Base-by-base conservation (phyloP, 2,888 invertebrate genomes). In the Andrena bicolor region DNA sequence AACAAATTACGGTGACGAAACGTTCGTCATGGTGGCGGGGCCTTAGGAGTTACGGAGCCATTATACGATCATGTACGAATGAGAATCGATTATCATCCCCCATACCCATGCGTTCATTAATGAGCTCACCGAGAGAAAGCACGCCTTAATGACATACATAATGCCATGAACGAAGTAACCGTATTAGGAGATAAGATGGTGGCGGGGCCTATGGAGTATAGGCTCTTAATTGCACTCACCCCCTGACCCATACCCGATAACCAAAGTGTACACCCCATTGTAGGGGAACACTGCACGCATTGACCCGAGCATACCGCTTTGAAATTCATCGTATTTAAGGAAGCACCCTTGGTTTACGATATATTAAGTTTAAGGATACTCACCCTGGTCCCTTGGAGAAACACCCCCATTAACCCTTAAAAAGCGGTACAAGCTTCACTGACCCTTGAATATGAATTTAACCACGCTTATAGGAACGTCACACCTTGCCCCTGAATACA, bases 21-120 rank as follows among this genome's bases (percentile, higher is more conserved):
- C 64, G 65, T 76, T 13, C 70, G 72, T 60, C 28, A 60, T 80
- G 90, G 90, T 90, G 89, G 83, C 82, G 87, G 90, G 89, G 90
- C 88, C 89, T 82, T 66, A 49, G 79, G 68, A 80, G 73, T 80
- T 53, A 53, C 75, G 61, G 16, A 75, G 48, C 61, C 35, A 41
- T 41, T 41, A 41, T 41, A 76, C 85, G 83, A 78, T 82, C 63
- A 76, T 48, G 20, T 68, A 41, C 26, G 61, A 77, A 60, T 48
- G 71, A 71, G 58, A 64, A 30, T 70, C 60, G 49, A 66, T 78
- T 76, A 71, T 76, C 49, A 70, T 35, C 53, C 48, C n/a, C 30
- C 30, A 28, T 49, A 26, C 56, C 60, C 56, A 26, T 23, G 56
- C 73, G 78, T 72, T 41, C 70, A 83, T 86, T 87, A 87, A 87